Percentiles rank a stretch among this genome's conserved stretches.
Evolutionary conservation across 2,888 invertebrate genomes (phyloP).

Genomic region (Oscheius sp.): DNA sequence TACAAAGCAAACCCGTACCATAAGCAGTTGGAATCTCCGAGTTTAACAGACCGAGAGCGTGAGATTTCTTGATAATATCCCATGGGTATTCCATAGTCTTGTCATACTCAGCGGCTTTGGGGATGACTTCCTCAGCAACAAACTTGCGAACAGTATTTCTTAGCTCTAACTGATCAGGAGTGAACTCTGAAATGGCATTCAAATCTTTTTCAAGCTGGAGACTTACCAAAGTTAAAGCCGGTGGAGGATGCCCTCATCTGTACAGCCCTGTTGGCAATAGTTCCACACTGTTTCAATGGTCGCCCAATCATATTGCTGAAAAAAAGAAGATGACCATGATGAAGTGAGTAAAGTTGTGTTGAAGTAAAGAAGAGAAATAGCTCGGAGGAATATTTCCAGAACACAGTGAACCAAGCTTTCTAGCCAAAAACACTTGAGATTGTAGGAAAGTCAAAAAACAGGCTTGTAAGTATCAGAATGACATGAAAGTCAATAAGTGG

Average conservation of each 20-base stretch:
- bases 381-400: too few relatives aligned
- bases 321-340: too few relatives aligned
- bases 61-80: constrained; percentile 93
- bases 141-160: constrained; percentile 89
- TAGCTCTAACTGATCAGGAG: constrained; percentile 79
- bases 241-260: constrained; percentile 26
- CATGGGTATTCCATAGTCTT: constrained; percentile 88
- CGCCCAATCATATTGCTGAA: constrained; percentile 2
- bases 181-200: constrained; percentile 72
- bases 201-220: neutral
- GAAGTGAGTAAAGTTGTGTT: too few relatives aligned
- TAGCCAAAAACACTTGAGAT: too few relatives aligned
- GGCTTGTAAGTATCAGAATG: too few relatives aligned
- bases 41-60: constrained; percentile 88
- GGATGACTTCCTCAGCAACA: constrained; percentile 85
- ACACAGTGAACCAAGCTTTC: too few relatives aligned
- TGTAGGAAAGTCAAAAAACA: too few relatives aligned
- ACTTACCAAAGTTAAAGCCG: constrained; percentile 37
- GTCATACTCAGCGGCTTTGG: constrained; percentile 89
- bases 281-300: constrained; percentile 13
- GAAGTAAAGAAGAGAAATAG: too few relatives aligned
- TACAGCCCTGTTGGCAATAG: constrained; percentile 1
- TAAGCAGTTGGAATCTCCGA: constrained; percentile 82
- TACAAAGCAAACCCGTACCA: constrained; percentile 60
- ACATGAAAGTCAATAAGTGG: too few relatives aligned